Conservation (phyloP, 2,113 vertebrate species). For the Symphodus melops region DNA sequence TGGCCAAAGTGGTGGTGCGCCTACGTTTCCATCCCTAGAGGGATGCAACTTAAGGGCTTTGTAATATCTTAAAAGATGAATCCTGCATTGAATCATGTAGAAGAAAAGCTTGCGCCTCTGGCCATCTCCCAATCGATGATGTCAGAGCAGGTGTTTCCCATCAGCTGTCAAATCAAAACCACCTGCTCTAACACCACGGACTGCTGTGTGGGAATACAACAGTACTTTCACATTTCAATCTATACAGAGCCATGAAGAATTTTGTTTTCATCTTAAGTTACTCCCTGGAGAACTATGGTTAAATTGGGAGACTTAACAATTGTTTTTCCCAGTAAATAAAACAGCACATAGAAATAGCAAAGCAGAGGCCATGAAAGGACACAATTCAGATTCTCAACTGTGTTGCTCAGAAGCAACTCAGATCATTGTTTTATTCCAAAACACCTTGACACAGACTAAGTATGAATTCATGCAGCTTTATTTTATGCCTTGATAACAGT, state of each 20-base stretch:
- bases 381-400: too few relatives aligned
- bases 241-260: neutral
- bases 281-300: neutral
- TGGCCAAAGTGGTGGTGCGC: neutral
- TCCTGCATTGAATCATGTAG: slow-evolving; percentile 1
- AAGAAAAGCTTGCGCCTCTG: slow-evolving; percentile 14
- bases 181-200: slow-evolving; percentile 17
- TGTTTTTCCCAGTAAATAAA: too few relatives aligned
- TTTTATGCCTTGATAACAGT: too few relatives aligned
- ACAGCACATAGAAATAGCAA: too few relatives aligned
- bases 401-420: too few relatives aligned
- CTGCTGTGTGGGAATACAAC: neutral
- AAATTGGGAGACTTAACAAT: neutral
- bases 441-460: too few relatives aligned
- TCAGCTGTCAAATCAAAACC: slow-evolving; percentile 26
- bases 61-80: neutral
- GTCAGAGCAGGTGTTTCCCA: slow-evolving; percentile 45
- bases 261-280: neutral
- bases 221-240: neutral
- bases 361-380: too few relatives aligned
- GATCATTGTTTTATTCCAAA: too few relatives aligned
- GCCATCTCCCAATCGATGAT: slow-evolving; percentile 6
- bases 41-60: neutral
- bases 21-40: neutral
- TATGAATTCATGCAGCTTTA: too few relatives aligned